Base-by-base conservation (phyloP, 2,797 vertebrate species). In the Pangasius djambal region DNA sequence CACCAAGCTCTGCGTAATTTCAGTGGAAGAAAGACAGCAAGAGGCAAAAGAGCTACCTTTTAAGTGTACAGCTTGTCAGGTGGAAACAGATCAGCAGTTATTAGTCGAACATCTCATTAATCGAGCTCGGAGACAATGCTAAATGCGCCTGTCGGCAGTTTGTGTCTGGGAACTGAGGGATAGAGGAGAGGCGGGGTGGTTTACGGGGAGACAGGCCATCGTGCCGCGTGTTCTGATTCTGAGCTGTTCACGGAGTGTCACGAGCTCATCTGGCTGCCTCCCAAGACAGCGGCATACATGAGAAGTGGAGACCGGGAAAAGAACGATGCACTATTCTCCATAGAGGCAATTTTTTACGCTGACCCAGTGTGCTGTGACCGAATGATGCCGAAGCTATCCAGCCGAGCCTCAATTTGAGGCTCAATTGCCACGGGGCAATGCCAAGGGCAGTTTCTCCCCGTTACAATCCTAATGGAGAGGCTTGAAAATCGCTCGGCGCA, bases 111-210 rank as follows among this genome's bases (percentile, higher is more conserved):
- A 67, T 77, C 88, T 90, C 91, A 92, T 95, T 94, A 94, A 94
- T 94, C 85, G 75, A 72, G 86, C 77, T 86, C 86, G 55, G 88
- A 86, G 89, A 93, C 92, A 89, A 86, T 50, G 90, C 93, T 93
- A 92, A 93, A 94, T 88, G 92, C 90, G 90, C 90, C 92, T 93
- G 91, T 89, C 92, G 92, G 90, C 92, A 92, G 93, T 93, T 93
- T 83, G 82, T 57, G 63, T 78, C 93, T 91, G 59, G 92, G 93
- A 67, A 91, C 89, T 92, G 92, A 90, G 89, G 88, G 88, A 87
- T 92, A 90, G 91, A 91, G 83, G 85, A 63, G 67, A 48, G 83
- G 89, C 88, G 89, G 90, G 89, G 91, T 31, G 48, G 37, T 70
- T 70, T 34, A 69, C 63, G 2, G 63, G 31, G 18, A 85, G 83